Base-by-base conservation (phyloP, 2,113 vertebrate species). In the Myiozetetes cayanensis region DNA sequence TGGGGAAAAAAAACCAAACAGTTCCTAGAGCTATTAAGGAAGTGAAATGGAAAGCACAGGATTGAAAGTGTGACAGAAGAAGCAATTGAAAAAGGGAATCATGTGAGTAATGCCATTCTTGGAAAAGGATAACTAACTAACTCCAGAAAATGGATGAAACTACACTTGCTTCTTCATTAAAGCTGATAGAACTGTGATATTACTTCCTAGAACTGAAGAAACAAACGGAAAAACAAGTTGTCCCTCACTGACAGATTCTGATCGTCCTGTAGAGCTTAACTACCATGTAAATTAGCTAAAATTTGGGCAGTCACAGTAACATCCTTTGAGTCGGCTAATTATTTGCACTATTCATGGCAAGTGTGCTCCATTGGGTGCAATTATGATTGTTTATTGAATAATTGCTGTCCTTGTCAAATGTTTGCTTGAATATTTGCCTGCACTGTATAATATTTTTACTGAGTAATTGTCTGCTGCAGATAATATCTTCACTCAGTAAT, bases 301-400 rank as follows among this genome's bases (percentile, higher is more conserved):
- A 89, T 91, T 94, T 33, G 19, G 84, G 76, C 75, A 95, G 93
- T 73, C 85, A 92, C 28, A 89, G 50, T 55, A 90, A 74, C 78
- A 71, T 96, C 72, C 65, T 96, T 76, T 85, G 87, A 95, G 93
- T 84, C 95, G 97, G 87, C 86, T 97, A 96, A 96, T 97, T 96
- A 97, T 97, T 96, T 96, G 81, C 94, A 81, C 80, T 93, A 93
- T 23, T 85, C 86, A 85, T 96, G 95, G 95, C 91, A 97, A 96
- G 83, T 85, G 78, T 71, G 89, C 96, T 97, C 97, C 96, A 91
- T 75, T 96, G 97, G 95, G 97, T 97, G 92, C 95, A 98, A 97
- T 98, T 98, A 98, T 91, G 95, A 95, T 94, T 98, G 96, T 96
- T 97, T 98, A 97, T 97, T 97, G 96, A 98, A 97, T 98, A 98